Evolutionary conservation across 2,888 invertebrate genomes (phyloP).

Genomic region (Steinernema hermaphroditum): DNA sequence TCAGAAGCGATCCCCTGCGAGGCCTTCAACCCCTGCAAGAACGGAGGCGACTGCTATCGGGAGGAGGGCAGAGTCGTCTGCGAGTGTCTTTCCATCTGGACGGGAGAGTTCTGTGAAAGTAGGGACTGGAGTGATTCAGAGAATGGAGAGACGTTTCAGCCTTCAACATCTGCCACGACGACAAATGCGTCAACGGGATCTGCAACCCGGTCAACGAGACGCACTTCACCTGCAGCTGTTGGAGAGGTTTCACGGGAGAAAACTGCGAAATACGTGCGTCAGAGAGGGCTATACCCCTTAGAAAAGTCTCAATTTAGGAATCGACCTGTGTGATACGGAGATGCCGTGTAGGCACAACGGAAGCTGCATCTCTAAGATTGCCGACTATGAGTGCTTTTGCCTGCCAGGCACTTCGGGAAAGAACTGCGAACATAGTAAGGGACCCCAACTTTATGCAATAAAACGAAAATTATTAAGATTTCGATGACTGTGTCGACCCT

Average conservation of each 20-base stretch:
- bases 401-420: neutral
- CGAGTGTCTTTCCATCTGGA: conserved; percentile 18
- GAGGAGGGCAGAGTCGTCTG: neutral
- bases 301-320: neutral
- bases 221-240: neutral
- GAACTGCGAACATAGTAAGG: conserved; percentile 1
- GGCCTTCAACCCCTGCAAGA: neutral
- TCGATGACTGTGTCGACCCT: neutral
- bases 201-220: neutral
- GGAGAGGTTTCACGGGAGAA: neutral
- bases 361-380: neutral
- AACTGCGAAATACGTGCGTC: neutral
- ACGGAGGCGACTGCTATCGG: conserved; percentile 14
- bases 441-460: neutral
- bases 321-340: neutral
- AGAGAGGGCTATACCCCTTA: neutral
- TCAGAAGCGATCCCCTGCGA: conserved; percentile 13
- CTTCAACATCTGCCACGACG: conserved; percentile 20
- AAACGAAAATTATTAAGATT: neutral
- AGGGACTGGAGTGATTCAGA: too few species aligned
- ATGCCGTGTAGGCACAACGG: neutral
- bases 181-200: neutral
- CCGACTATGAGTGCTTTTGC: neutral
- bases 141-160: neutral
- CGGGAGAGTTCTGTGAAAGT: conserved; percentile 1